Conservation (phyloP, 53 echinoderm and acorn worm species). For the Luidia sarsii region DNA sequence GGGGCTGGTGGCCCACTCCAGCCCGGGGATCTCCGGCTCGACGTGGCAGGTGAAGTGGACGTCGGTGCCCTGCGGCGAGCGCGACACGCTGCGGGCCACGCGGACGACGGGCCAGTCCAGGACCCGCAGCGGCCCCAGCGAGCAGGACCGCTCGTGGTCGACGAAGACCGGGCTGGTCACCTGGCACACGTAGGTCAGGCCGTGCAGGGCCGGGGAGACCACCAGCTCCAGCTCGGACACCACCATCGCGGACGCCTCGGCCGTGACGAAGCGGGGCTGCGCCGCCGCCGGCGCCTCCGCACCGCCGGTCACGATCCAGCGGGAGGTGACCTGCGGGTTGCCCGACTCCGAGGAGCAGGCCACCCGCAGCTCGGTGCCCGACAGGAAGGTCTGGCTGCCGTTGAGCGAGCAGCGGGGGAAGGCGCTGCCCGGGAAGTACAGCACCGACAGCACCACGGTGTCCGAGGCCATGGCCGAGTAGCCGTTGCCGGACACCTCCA, state of each 20-base stretch:
- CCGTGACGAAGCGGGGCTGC: no score
- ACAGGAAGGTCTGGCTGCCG: slow-evolving; percentile 19
- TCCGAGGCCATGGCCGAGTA: slow-evolving; percentile 44
- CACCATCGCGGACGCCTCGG: slow-evolving; percentile 1
- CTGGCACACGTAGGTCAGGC: slow-evolving; percentile 1
- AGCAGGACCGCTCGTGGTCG: neutral
- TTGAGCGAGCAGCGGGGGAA: slow-evolving; percentile 25
- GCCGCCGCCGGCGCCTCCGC: neutral
- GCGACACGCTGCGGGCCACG: slow-evolving; percentile 13
- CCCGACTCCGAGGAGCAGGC: slow-evolving; percentile 31
- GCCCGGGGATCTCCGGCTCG: neutral
- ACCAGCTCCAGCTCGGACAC: slow-evolving; percentile 3
- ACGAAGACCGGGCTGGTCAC: slow-evolving; percentile 28
- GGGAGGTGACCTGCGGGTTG: slow-evolving; percentile 34
- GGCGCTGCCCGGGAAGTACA: slow-evolving; percentile 24
- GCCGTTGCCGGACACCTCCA: slow-evolving; percentile 10
- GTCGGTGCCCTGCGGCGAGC: slow-evolving; percentile 9
- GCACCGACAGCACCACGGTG: slow-evolving; percentile 9
- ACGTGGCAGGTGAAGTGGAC: slow-evolving; percentile 31
- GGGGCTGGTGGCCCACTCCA: slow-evolving; percentile 26
- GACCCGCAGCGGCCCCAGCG: slow-evolving; percentile 33
- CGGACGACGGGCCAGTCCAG: slow-evolving; percentile 34
- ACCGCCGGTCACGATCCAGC: neutral
- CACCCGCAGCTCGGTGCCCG: slow-evolving; percentile 13
- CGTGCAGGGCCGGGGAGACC: neutral